Evolutionary conservation across 2,888 invertebrate species (phyloP).

Genomic region (Aphelenchoides bicaudatus): DNA sequence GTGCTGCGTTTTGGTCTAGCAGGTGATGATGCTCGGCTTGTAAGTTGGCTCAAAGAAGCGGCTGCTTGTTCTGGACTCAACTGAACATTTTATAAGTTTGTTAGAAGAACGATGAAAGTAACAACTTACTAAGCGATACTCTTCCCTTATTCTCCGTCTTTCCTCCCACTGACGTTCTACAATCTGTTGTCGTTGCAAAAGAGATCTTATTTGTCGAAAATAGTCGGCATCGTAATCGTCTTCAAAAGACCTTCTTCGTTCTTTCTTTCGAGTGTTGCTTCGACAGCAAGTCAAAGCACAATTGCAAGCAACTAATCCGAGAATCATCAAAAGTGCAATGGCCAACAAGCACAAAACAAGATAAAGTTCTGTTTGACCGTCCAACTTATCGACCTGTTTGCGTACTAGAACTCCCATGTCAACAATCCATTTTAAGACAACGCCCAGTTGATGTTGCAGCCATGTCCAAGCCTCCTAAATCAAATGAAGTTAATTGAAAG

Average conservation of each 20-base stretch:
- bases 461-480: no score
- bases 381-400: not conserved
- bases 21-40: no score
- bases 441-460: no score
- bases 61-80: no score
- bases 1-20: no score
- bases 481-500: no score
- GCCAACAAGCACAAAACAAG: not conserved
- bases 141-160: not conserved
- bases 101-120: not conserved
- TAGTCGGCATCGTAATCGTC: conserved; percentile 13
- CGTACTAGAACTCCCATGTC: no score
- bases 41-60: no score
- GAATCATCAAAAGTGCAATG: not conserved
- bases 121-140: not conserved
- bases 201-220: conserved; percentile 4
- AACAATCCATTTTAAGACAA: no score
- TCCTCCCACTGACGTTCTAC: conserved; percentile 1
- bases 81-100: not conserved
- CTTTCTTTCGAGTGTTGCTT: not conserved
- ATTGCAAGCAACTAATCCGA: not conserved
- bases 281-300: not conserved
- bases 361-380: not conserved
- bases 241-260: not conserved
- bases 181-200: conserved; percentile 16